A percentile compares a stretch with the other conserved stretches of the same genome.
Conservation (phyloP, 2,888 invertebrate genomes). For the Sesamia inferens region DNA sequence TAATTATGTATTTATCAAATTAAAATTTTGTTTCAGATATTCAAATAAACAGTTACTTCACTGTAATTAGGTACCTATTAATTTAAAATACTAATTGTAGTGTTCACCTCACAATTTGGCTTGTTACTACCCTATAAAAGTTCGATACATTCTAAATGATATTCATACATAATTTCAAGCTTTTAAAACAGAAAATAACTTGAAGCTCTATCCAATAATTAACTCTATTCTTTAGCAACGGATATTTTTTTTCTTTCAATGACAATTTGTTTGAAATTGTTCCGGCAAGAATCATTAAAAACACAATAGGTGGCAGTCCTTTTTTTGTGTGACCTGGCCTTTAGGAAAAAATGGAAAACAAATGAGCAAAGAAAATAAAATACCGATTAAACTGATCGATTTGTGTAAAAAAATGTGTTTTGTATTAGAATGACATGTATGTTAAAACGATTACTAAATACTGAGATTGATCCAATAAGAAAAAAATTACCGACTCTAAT, state of each 20-base stretch:
- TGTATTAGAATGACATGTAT: constrained; percentile 11
- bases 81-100: background rate
- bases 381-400: constrained; percentile 12
- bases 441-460: constrained; percentile 8
- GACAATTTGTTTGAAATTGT: constrained; percentile 48
- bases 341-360: constrained; percentile 27
- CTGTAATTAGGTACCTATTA: too few relatives aligned
- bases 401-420: constrained; percentile 29
- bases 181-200: constrained; percentile 26
- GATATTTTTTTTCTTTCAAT: constrained; percentile 39
- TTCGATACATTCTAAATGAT: constrained; percentile 14
- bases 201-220: constrained; percentile 30
- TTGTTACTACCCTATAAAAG: background rate
- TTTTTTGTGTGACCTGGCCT: constrained; percentile 36
- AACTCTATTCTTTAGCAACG: constrained; percentile 26
- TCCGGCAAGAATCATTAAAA: constrained; percentile 53
- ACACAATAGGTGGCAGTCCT: constrained; percentile 45
- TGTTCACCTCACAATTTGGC: constrained; percentile 5
- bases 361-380: constrained; percentile 12
- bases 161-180: constrained; percentile 25
- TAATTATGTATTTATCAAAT: constrained; percentile 14
- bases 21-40: background rate
- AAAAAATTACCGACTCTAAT: constrained; percentile 7
- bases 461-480: background rate
- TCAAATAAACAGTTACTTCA: constrained; percentile 10